Percentiles rank a stretch among this genome's conserved stretches.
phyloP scores from a whole-genome alignment of 2,888 invertebrate species.

The Anarsia innoxiella region DNA sequence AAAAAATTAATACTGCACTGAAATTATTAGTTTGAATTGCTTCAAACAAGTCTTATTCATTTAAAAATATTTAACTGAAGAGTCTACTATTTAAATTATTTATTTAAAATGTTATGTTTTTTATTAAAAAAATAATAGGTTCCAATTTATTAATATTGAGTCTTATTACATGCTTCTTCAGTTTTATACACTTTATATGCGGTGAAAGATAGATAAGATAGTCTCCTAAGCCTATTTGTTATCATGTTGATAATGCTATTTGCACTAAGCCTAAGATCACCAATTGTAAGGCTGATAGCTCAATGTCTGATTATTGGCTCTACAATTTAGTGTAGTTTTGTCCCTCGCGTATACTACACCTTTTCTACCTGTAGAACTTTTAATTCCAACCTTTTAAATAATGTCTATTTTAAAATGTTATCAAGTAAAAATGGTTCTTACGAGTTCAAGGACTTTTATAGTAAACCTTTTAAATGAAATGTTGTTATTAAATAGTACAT shows the following conservation, averaged over 20 bases:
- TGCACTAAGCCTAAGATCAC: conserved; percentile 64
- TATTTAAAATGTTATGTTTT: too few species aligned
- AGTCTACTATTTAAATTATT: too few species aligned
- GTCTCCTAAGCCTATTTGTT: conserved; percentile 49
- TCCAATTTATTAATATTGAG: too few species aligned
- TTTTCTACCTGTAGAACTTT: too few species aligned
- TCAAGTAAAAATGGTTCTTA: conserved; percentile 53
- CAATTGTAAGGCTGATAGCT: conserved; percentile 57
- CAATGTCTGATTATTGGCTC: conserved; percentile 41
- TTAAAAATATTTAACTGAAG: too few species aligned
- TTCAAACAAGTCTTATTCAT: too few species aligned
- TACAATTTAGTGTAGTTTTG: conserved; percentile 44
- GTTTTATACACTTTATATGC: too few species aligned
- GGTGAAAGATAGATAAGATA: conserved; percentile 72
- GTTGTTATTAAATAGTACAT: conserved; percentile 39
- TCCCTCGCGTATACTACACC: too few species aligned
- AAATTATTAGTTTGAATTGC: too few species aligned
- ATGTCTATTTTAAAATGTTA: conserved; percentile 49
- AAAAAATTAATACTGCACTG: too few species aligned
- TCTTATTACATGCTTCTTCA: too few species aligned
- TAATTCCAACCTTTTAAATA: conserved; percentile 32
- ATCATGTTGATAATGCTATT: conserved; percentile 54
- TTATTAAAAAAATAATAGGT: too few species aligned
- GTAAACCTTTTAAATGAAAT: conserved; percentile 42
- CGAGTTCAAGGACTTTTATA: conserved; percentile 49